Conservation (phyloP, 2,888 invertebrate genomes). For the Lithosia quadra region DNA sequence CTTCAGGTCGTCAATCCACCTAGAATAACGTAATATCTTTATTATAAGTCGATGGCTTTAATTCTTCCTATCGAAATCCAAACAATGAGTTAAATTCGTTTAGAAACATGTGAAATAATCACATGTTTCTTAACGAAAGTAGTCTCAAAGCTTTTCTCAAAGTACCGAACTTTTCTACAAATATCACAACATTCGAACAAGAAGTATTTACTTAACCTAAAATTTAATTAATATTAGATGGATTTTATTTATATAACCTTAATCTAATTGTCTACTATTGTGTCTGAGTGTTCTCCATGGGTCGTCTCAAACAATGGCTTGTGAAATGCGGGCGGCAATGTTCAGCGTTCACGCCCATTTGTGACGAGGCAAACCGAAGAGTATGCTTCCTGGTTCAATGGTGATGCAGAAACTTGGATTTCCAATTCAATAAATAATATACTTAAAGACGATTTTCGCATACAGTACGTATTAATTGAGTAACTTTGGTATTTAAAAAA, state of each 20-base stretch:
- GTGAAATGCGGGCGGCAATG: constrained; percentile 34
- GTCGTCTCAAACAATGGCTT: constrained; percentile 40
- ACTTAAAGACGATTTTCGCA: constrained; percentile 5
- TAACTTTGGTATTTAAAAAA: not conserved
- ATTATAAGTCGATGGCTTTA: not conserved
- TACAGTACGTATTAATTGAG: not conserved
- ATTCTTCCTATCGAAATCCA: not conserved
- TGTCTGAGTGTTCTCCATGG: constrained; percentile 23
- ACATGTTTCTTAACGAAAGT: not conserved
- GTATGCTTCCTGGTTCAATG: constrained; percentile 31
- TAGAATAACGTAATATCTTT: not conserved
- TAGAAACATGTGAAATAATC: too few relatives aligned
- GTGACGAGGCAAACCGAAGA: constrained; percentile 27
- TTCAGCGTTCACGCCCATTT: constrained; percentile 23
- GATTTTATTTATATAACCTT: constrained; percentile 30
- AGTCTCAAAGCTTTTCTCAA: too few relatives aligned
- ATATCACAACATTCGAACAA: not conserved
- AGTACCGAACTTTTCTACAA: not conserved
- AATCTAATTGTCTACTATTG: constrained; percentile 28
- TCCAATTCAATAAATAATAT: constrained; percentile 2
- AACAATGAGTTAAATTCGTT: too few relatives aligned
- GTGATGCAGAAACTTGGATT: constrained; percentile 16
- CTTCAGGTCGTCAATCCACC: too few relatives aligned
- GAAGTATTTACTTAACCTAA: not conserved
- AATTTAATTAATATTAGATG: not conserved